Percentiles rank a stretch among this genome's conserved stretches.
Evolutionary conservation across 2,888 invertebrate genomes (phyloP).

Genomic region (Nysson spinosus): DNA sequence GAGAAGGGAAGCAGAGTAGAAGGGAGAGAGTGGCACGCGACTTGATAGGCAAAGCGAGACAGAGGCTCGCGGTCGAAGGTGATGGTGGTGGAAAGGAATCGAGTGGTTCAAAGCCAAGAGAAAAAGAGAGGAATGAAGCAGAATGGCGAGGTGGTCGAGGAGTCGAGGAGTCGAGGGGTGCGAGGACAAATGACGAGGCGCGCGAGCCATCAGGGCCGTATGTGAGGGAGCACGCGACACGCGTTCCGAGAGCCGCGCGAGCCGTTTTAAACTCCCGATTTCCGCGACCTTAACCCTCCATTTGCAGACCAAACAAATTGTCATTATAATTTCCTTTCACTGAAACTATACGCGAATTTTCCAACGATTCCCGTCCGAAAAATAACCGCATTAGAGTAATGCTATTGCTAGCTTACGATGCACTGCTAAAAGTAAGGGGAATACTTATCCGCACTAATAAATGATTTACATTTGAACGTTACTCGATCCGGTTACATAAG

Average conservation of each 20-base stretch:
- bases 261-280: too few species aligned
- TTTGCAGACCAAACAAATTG: too few species aligned
- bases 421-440: too few species aligned
- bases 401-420: too few species aligned
- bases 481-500: too few species aligned
- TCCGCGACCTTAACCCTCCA: constrained; percentile 38
- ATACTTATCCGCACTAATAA: too few species aligned
- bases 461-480: too few species aligned
- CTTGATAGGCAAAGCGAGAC: constrained; percentile 34
- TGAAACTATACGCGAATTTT: too few species aligned
- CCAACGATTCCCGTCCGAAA: too few species aligned
- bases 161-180: constrained; percentile 24
- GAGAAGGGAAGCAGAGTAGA: constrained; percentile 28
- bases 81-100: constrained; percentile 42
- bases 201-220: constrained; percentile 62
- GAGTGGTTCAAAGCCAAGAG: constrained; percentile 31
- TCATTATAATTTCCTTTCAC: too few species aligned
- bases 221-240: constrained; percentile 54
- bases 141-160: constrained; percentile 3
- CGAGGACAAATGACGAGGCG: constrained; percentile 60
- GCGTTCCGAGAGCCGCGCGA: constrained; percentile 33
- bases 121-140: constrained; percentile 19
- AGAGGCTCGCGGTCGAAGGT: constrained; percentile 22
- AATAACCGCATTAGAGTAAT: too few species aligned
- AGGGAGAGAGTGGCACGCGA: constrained; percentile 52